Conservation (phyloP, 2,113 vertebrate genomes). For the Ammodytes dubius region DNA sequence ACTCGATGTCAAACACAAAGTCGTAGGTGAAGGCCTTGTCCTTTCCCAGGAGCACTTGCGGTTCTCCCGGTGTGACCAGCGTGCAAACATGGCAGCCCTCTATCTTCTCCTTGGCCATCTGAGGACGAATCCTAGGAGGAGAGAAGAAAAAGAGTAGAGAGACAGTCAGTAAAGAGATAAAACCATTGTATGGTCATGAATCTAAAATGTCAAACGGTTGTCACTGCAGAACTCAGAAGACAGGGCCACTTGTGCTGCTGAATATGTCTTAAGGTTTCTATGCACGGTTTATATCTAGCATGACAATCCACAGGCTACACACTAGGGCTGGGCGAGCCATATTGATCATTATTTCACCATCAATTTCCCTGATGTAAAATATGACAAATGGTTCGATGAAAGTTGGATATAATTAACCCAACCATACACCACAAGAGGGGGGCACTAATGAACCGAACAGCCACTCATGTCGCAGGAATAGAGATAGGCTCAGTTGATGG, state of each 20-base stretch:
- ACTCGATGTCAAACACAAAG: constrained; percentile 94
- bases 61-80: constrained; percentile 93
- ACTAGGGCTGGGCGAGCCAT: neutral
- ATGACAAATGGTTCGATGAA: too few relatives aligned
- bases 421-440: too few relatives aligned
- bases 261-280: constrained; percentile 4
- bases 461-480: too few relatives aligned
- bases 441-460: too few relatives aligned
- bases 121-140: constrained; percentile 92
- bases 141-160: neutral
- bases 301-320: neutral
- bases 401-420: too few relatives aligned
- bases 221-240: neutral
- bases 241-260: neutral
- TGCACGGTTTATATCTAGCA: neutral
- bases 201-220: neutral
- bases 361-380: too few relatives aligned
- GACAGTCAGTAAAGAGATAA: neutral
- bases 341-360: too few relatives aligned
- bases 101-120: constrained; percentile 97
- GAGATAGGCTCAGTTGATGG: too few relatives aligned
- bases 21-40: constrained; percentile 99
- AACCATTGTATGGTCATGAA: neutral
- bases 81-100: constrained; percentile 98
- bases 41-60: constrained; percentile 96